Conservation (phyloP, 2,888 invertebrate species). For the Amphipoea oculea region DNA sequence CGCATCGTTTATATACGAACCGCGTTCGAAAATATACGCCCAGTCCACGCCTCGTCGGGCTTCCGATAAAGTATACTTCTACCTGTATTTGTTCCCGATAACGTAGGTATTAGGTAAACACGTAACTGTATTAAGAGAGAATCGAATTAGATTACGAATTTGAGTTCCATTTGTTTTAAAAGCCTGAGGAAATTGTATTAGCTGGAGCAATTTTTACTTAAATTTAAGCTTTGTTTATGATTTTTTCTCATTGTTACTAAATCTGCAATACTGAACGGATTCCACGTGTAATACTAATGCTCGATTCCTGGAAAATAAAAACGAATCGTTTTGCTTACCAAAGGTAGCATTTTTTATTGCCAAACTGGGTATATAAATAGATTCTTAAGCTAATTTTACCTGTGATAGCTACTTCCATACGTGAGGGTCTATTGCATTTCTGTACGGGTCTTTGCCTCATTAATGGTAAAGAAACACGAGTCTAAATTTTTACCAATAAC, state of each 20-base stretch:
- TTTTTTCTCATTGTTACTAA: not conserved
- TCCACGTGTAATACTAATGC: not conserved
- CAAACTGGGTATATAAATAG: too few relatives aligned
- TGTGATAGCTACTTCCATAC: not conserved
- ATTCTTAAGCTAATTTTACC: not conserved
- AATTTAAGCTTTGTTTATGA: not conserved
- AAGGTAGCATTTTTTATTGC: too few relatives aligned
- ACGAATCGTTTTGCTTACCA: too few relatives aligned
- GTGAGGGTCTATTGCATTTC: not conserved
- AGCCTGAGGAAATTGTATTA: conserved; percentile 12
- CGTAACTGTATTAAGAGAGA: conserved; percentile 12
- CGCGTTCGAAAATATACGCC: conserved; percentile 53
- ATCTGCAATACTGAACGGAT: not conserved
- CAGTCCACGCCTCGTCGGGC: conserved; percentile 33
- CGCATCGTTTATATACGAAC: conserved; percentile 51
- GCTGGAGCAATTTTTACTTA: not conserved
- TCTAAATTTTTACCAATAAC: not conserved
- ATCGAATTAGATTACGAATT: conserved; percentile 26
- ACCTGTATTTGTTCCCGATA: conserved; percentile 33
- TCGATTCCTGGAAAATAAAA: too few relatives aligned
- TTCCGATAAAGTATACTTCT: conserved; percentile 47
- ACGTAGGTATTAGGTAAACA: conserved; percentile 29
- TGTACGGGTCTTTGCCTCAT: not conserved
- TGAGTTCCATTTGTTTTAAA: conserved; percentile 27
- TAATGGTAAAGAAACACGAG: not conserved